Conservation (phyloP, 2,888 invertebrate genomes). For the Protodeltote pygarga region DNA sequence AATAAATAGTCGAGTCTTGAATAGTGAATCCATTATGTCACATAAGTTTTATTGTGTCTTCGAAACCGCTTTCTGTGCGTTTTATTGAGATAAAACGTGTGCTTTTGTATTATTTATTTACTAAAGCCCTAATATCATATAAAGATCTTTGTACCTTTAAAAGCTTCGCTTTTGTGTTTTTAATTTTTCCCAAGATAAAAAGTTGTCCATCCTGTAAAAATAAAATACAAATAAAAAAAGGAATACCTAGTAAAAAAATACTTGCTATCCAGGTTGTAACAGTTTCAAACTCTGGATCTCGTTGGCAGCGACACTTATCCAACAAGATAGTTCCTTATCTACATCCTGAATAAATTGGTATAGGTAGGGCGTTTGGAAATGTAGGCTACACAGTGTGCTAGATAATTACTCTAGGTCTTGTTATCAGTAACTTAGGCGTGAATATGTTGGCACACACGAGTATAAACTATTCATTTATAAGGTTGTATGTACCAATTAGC, state of each 20-base stretch:
- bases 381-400: background rate
- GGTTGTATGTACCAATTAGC: slow-evolving; percentile 41
- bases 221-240: too few species aligned
- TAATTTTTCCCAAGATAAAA: too few species aligned
- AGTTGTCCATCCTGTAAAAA: too few species aligned
- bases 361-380: slow-evolving; percentile 14
- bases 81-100: slow-evolving; percentile 1
- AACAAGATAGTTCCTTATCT: too few species aligned
- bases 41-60: slow-evolving; percentile 24
- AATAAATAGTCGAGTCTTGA: slow-evolving; percentile 25
- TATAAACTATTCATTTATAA: slow-evolving; percentile 21
- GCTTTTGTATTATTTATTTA: background rate
- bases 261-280: too few species aligned
- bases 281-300: too few species aligned
- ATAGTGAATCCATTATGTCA: slow-evolving; percentile 36
- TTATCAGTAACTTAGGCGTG: slow-evolving; percentile 27
- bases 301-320: too few species aligned
- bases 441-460: slow-evolving; percentile 18
- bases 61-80: slow-evolving; percentile 4
- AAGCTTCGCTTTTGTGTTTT: too few species aligned
- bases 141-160: too few species aligned
- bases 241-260: too few species aligned
- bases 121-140: too few species aligned
- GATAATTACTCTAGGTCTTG: slow-evolving; percentile 22
- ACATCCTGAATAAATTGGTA: too few species aligned